Conservation (phyloP, 2,797 vertebrate species). For the Chelon auratus region DNA sequence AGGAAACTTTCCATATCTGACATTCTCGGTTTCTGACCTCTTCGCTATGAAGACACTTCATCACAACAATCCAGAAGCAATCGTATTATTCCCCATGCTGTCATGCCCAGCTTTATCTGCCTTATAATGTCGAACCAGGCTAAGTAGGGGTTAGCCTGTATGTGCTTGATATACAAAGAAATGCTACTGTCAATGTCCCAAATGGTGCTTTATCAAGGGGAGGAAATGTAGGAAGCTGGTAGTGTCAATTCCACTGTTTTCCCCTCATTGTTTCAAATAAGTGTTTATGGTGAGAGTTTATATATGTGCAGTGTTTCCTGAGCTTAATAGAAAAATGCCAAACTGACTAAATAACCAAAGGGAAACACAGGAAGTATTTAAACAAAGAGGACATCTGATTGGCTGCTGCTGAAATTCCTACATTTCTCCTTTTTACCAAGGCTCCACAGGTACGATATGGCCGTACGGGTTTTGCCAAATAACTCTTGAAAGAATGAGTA, state of each 20-base stretch:
- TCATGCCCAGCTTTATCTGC: conserved; percentile 52
- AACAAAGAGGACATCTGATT: conserved; percentile 11
- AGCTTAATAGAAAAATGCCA: conserved; percentile 53
- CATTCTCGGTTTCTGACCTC: conserved; percentile 16
- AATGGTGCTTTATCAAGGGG: conserved; percentile 63
- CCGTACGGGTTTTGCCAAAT: conserved; percentile 68
- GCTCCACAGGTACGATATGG: conserved; percentile 24
- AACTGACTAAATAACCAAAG: conserved; percentile 57
- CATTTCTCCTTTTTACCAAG: conserved; percentile 27
- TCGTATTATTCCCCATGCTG: conserved; percentile 26
- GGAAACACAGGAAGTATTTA: conserved; percentile 29
- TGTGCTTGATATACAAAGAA: conserved; percentile 28
- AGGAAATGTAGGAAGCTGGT: conserved; percentile 20
- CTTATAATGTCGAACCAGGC: conserved; percentile 57
- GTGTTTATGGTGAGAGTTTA: conserved; percentile 34
- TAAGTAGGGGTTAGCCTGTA: conserved; percentile 33
- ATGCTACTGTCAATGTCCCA: conserved; percentile 35
- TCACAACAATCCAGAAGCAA: conserved; percentile 32
- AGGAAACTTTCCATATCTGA: conserved; percentile 20
- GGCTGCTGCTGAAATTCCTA: conserved; percentile 32
- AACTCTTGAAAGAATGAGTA: conserved; percentile 36
- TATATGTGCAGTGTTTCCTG: conserved; percentile 51
- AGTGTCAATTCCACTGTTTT: conserved; percentile 2
- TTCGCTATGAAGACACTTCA: conserved; percentile 33
- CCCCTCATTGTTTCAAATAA: conserved; percentile 2